A percentile compares a stretch with the other conserved stretches of the same genome.
phyloP scores from a whole-genome alignment of 2,888 invertebrate species.

The Drosophila pseudotalamancana region DNA sequence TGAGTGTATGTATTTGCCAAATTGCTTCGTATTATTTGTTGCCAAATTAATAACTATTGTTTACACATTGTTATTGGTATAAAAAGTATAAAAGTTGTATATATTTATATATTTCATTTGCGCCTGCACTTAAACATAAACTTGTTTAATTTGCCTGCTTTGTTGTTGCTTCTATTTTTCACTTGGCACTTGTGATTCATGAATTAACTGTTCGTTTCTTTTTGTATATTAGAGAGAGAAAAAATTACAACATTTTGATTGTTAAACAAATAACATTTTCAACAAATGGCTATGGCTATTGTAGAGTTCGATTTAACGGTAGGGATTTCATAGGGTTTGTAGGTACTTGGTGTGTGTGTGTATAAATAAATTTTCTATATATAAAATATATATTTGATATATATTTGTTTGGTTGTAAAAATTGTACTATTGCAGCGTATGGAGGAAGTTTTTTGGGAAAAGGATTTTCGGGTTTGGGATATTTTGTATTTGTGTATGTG shows the following conservation, averaged over 20 bases:
- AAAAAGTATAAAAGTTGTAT: slow-evolving; percentile 61
- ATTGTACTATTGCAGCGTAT: slow-evolving; percentile 84
- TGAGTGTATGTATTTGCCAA: slow-evolving; percentile 66
- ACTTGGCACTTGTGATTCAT: slow-evolving; percentile 59
- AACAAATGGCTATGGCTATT: slow-evolving; percentile 76
- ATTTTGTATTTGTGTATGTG: slow-evolving; percentile 26
- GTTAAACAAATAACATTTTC: slow-evolving; percentile 69
- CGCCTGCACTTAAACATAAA: slow-evolving; percentile 53
- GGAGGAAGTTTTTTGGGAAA: slow-evolving; percentile 76
- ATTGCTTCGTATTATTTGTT: slow-evolving; percentile 49
- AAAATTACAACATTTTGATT: slow-evolving; percentile 62
- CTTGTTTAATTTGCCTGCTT: slow-evolving; percentile 54
- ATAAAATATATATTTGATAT: slow-evolving; percentile 82
- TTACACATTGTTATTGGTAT: slow-evolving; percentile 47
- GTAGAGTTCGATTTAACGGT: slow-evolving; percentile 49
- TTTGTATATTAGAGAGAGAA: slow-evolving; percentile 18
- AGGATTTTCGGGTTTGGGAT: slow-evolving; percentile 16
- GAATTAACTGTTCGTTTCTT: slow-evolving; percentile 67
- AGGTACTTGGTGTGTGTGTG: slow-evolving; percentile 78
- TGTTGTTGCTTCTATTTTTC: slow-evolving; percentile 35
- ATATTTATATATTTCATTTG: slow-evolving; percentile 51
- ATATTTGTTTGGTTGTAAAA: slow-evolving; percentile 80
- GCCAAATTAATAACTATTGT: slow-evolving; percentile 69
- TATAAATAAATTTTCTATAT: slow-evolving; percentile 82
- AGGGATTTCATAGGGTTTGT: slow-evolving; percentile 71